Base-by-base conservation (phyloP, 2,888 invertebrate genomes). In the Tholera decimalis region DNA sequence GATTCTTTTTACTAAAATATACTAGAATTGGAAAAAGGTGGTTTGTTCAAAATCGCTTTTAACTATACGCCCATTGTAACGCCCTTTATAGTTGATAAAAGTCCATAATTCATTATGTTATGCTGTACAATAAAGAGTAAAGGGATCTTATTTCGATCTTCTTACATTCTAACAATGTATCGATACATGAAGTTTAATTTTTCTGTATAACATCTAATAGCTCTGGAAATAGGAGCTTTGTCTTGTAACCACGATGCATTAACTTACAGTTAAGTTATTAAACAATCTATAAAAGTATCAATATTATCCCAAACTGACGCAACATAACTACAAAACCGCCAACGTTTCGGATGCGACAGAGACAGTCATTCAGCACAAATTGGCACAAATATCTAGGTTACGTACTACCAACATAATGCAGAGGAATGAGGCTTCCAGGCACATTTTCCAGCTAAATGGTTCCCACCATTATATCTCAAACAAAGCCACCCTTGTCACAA, bases 401-500 rank as follows among this genome's bases (percentile, higher is more conserved):
- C 67, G 61, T 66, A 55, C 60, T 55, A 58, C 64, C 70, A 61
- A 77, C 66, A 73, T 80, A 75, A 77, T 70, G 77, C 75, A 77
- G 83, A 83, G 85, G 82, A 80, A 78, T 79, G 84, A 83, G 85
- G 81, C 81, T 85, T 83, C 84, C 83, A 85, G 87, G 84, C 88
- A 88, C 74, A 88, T 89, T 89, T 91, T 90, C 88, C 90, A 88
- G 87, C 88, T 90, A 89, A 92, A 90, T 88, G 90, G 87, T 89
- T 91, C 88, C 85, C 88, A 89, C 89, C 88, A 89, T 91, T 91
- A 92, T 89, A 88, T 84, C 86, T 83, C 83, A 85, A 90, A 91
- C 90, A 92, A 91, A 91, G 91, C 89, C 83, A 91, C 91, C 92
- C 90, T 89, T 90, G 91, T 91, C 91, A 90, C 86, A 81, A 85